These are phyloP conservation scores for Leptoclinus maculatus DNA, from an alignment of 2,797 vertebrate genomes.

Conservation along the genomic window DNA sequence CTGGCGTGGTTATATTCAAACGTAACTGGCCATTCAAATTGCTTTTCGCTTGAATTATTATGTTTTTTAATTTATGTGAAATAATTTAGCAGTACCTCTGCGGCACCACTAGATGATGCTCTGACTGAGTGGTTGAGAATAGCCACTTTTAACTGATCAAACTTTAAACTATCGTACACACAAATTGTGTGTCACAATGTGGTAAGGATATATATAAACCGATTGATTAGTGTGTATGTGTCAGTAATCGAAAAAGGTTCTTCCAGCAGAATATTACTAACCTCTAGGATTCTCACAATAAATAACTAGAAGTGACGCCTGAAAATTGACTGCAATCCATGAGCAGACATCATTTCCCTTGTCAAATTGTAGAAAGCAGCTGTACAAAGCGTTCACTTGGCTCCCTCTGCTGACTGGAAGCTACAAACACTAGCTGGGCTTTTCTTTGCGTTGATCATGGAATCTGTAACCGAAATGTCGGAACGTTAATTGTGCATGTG, in stretches of 20 bases:
- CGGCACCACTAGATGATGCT: background rate
- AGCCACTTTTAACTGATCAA: background rate
- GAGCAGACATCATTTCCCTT: background rate
- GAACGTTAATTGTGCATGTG: background rate
- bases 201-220: background rate
- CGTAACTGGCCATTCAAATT: accelerated
- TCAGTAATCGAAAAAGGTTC: background rate
- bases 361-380: background rate
- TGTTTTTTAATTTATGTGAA: background rate
- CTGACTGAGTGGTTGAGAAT: background rate
- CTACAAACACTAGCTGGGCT: background rate
- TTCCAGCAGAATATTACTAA: too few species aligned
- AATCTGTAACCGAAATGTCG: background rate
- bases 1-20: background rate
- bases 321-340: background rate
- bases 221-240: background rate
- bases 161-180: background rate
- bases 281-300: background rate
- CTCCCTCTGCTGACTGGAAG: slow-evolving; percentile 61
- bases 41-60: background rate
- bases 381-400: background rate
- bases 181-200: background rate
- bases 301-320: background rate
- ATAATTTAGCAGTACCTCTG: background rate
- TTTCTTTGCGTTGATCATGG: accelerated